These are phyloP conservation scores for Neopipo cinnamomea DNA, from an alignment of 2,113 vertebrate species.

Conservation along the genomic window DNA sequence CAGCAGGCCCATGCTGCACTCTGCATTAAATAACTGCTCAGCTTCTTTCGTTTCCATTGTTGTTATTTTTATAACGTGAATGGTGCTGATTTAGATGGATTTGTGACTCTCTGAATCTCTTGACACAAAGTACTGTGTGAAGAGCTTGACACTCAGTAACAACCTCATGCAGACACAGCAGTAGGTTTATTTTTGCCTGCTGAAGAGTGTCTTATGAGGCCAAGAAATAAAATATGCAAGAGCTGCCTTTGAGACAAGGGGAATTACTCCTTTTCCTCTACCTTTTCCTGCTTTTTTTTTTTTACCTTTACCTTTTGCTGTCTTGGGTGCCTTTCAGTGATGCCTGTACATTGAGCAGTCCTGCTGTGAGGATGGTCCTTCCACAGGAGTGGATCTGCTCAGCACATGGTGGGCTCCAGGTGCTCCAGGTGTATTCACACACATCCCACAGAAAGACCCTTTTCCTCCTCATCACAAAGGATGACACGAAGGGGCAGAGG, in stretches of 20 bases:
- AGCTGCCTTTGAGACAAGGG: neutral
- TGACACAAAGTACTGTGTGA: neutral
- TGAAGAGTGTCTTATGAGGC: neutral
- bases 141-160: neutral
- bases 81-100: neutral
- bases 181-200: neutral
- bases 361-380: neutral
- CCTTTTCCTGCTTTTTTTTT: neutral
- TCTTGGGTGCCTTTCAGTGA: neutral
- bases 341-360: neutral
- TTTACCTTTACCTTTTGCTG: neutral
- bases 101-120: neutral
- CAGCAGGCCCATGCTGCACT: neutral
- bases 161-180: neutral
- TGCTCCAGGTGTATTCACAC: neutral
- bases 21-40: neutral
- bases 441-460: neutral
- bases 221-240: neutral
- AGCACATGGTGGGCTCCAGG: rapidly evolving
- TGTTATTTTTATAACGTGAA: neutral
- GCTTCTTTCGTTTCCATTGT: neutral
- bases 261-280: neutral
- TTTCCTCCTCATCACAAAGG: neutral
- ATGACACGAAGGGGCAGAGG: rapidly evolving
- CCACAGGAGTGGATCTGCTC: neutral